Conservation (phyloP, 2,113 vertebrate species). For the Chamaetylas fuelleborni region DNA sequence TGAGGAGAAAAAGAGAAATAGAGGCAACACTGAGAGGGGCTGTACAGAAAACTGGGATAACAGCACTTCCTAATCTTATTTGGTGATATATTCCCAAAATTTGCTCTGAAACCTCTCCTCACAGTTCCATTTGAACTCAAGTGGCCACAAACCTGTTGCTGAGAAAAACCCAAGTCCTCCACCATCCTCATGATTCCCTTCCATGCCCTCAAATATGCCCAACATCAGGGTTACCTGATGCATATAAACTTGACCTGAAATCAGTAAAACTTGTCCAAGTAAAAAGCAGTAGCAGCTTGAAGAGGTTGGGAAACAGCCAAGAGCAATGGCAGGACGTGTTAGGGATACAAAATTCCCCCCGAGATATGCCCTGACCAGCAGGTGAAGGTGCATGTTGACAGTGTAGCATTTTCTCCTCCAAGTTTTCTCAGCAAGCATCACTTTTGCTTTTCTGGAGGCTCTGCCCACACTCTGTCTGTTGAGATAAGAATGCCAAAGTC, state of each 20-base stretch:
- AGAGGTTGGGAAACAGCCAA: background rate
- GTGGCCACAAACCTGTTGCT: background rate
- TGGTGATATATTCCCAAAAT: background rate
- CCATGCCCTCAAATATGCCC: fast-evolving
- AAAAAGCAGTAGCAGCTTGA: background rate
- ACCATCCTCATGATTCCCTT: background rate
- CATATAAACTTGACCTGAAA: background rate
- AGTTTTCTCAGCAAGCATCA: background rate
- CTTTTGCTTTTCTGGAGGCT: background rate
- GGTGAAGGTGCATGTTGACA: background rate
- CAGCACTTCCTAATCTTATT: background rate
- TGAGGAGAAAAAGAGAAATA: background rate
- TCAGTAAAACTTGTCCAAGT: background rate
- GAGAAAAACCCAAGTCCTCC: background rate
- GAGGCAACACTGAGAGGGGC: background rate
- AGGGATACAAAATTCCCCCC: background rate
- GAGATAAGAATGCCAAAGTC: background rate
- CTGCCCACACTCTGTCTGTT: background rate
- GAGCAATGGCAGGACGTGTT: background rate
- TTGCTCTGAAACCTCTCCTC: background rate
- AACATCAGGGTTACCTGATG: background rate
- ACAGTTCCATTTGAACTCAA: background rate
- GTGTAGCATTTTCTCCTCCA: background rate
- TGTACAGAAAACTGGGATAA: background rate
- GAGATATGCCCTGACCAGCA: background rate